phyloP scores from a whole-genome alignment of 2,888 invertebrate genomes.

The Mamestra brassicae region DNA sequence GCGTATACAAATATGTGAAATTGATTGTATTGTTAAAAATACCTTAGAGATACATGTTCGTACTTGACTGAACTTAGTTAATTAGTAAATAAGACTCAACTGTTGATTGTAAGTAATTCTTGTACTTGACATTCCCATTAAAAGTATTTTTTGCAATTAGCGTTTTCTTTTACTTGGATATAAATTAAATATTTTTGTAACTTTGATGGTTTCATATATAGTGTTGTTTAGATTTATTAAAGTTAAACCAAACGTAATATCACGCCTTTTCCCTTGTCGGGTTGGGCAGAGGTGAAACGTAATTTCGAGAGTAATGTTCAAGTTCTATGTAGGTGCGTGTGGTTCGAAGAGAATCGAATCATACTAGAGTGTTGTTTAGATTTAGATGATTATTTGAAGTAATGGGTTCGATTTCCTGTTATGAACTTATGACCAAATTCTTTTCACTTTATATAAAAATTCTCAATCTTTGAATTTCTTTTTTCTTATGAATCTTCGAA shows the following conservation, averaged over 20 bases:
- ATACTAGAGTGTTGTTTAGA: background rate
- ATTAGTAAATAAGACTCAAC: slow-evolving; percentile 37
- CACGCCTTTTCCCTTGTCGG: background rate
- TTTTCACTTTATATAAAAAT: background rate
- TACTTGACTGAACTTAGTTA: slow-evolving; percentile 26
- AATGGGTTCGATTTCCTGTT: background rate
- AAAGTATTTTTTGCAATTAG: slow-evolving; percentile 37
- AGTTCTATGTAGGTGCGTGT: too few relatives aligned
- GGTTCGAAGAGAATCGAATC: too few relatives aligned
- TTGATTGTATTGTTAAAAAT: background rate
- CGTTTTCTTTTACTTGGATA: slow-evolving; percentile 17
- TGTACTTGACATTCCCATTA: slow-evolving; percentile 56
- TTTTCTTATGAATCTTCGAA: too few relatives aligned
- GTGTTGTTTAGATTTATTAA: too few relatives aligned
- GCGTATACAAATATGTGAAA: background rate
- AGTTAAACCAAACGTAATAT: background rate
- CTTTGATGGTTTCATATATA: slow-evolving; percentile 11
- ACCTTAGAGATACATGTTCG: background rate
- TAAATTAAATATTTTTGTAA: background rate
- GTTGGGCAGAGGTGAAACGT: background rate
- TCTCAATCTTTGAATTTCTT: too few relatives aligned
- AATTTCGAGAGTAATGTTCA: background rate
- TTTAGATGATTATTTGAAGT: background rate
- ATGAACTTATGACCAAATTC: background rate
- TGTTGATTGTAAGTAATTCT: slow-evolving; percentile 27